phyloP scores from a whole-genome alignment of 1,140 invertebrate genomes.

The Laupala kohalensis region DNA sequence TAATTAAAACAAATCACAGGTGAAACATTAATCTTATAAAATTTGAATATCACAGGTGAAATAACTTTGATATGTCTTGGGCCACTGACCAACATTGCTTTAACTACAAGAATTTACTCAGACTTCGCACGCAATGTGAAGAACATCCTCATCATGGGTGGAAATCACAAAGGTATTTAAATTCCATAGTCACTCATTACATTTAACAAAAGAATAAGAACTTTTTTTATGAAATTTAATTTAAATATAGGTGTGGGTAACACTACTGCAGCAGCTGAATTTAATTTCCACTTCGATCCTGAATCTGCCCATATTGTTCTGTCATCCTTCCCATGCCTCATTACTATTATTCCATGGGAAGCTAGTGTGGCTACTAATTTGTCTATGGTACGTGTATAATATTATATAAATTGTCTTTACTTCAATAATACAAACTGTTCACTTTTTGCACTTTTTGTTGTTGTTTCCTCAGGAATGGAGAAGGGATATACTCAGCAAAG shows the following conservation, averaged over 20 bases:
- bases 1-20: background rate
- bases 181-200: background rate
- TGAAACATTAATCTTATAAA: background rate
- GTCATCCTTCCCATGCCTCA: slow-evolving; percentile 34
- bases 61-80: slow-evolving; percentile 49
- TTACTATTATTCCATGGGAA: slow-evolving; percentile 51
- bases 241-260: slow-evolving; percentile 45
- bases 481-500: slow-evolving; percentile 29
- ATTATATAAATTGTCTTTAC: background rate
- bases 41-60: slow-evolving; percentile 25
- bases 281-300: slow-evolving; percentile 66
- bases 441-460: background rate
- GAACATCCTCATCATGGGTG: slow-evolving; percentile 60
- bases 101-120: slow-evolving; percentile 52
- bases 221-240: background rate
- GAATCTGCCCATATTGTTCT: slow-evolving; percentile 63
- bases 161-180: slow-evolving; percentile 48
- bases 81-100: slow-evolving; percentile 63
- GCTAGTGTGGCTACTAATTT: slow-evolving; percentile 34
- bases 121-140: slow-evolving; percentile 44
- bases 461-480: slow-evolving; percentile 39
- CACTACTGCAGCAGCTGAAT: slow-evolving; percentile 52
- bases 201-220: slow-evolving; percentile 6
- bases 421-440: background rate
- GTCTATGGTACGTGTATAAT: slow-evolving; percentile 29